Conservation (phyloP, 2,888 invertebrate species). For the Stomorhina lunata region DNA sequence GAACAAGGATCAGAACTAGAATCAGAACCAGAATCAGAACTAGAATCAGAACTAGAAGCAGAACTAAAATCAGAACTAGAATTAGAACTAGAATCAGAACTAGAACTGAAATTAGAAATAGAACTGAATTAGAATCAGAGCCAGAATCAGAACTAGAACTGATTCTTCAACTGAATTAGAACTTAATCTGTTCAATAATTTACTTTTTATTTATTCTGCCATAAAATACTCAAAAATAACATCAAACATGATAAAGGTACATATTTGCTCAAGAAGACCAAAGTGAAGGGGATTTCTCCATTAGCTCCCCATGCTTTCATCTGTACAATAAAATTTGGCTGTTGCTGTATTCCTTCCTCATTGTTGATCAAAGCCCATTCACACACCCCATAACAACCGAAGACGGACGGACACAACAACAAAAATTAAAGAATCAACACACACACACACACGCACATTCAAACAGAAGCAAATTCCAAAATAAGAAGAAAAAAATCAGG, state of each 20-base stretch:
- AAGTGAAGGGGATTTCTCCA: neutral
- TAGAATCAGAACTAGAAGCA: no score
- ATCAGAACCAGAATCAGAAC: no score
- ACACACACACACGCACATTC: conserved; percentile 24
- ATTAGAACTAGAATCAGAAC: no score
- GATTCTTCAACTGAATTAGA: no score
- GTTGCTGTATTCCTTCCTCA: neutral
- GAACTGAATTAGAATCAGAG: no score
- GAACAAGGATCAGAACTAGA: no score
- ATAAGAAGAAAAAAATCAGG: conserved; percentile 22
- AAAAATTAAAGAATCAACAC: conserved; percentile 26
- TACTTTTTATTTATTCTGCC: neutral
- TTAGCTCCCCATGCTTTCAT: neutral
- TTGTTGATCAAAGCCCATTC: neutral
- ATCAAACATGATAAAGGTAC: neutral
- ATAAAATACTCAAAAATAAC: neutral
- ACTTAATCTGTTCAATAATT: neutral
- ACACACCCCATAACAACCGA: conserved; percentile 34
- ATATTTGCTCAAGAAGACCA: neutral
- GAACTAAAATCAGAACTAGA: no score
- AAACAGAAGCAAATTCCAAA: conserved; percentile 29
- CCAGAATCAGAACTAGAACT: no score
- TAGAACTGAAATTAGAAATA: no score
- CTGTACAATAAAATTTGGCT: neutral
- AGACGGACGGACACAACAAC: neutral